Evolutionary conservation across 2,113 vertebrate species (phyloP).

Genomic region (Proterorhinus semilunaris): DNA sequence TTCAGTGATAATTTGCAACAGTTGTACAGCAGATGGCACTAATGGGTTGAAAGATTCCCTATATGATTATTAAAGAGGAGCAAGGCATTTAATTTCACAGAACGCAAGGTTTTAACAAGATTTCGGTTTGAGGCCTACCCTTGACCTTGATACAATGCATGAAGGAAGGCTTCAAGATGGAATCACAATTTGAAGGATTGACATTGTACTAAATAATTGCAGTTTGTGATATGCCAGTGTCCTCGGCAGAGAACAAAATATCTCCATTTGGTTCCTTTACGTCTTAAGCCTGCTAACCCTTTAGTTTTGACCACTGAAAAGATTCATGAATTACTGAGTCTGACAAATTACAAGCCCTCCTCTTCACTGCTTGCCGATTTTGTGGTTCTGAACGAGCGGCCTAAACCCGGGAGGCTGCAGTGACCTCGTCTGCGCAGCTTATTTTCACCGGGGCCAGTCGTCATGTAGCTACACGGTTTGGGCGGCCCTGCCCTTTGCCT

Average conservation of each 20-base stretch:
- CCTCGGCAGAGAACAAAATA: too few species aligned
- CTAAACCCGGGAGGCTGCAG: constrained; percentile 45
- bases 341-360: not conserved
- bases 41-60: constrained; percentile 18
- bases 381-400: constrained; percentile 41
- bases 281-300: too few species aligned
- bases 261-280: too few species aligned
- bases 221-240: too few species aligned
- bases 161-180: too few species aligned
- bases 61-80: not conserved
- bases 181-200: too few species aligned
- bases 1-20: constrained; percentile 27
- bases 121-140: constrained; percentile 1
- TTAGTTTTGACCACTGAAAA: too few species aligned
- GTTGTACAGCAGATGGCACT: constrained; percentile 61
- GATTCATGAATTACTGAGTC: too few species aligned
- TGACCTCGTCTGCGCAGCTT: constrained; percentile 49
- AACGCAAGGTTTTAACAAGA: not conserved
- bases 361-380: constrained; percentile 45
- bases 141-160: not conserved
- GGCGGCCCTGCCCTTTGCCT: constrained; percentile 65
- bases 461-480: constrained; percentile 50
- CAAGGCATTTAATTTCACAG: constrained; percentile 12
- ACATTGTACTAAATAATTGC: too few species aligned
- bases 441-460: constrained; percentile 31